phyloP scores from a whole-genome alignment of 2,797 vertebrate genomes.

The Sebastes oblongus region DNA sequence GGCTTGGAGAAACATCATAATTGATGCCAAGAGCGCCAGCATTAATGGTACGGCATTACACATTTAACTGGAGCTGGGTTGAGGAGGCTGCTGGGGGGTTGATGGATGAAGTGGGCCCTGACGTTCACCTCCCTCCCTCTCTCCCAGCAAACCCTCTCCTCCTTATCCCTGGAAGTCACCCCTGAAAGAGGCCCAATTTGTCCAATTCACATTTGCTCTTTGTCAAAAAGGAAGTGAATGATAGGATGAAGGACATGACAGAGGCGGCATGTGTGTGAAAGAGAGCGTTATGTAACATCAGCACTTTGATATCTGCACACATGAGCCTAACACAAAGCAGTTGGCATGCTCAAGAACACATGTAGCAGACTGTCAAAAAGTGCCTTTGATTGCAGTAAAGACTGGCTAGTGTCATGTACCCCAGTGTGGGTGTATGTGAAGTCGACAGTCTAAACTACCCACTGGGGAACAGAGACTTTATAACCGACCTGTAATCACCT shows the following conservation, averaged over 20 bases:
- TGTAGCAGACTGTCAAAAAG: conserved; percentile 58
- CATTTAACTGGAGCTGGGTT: conserved; percentile 20
- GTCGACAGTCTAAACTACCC: conserved; percentile 38
- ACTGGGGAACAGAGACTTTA: conserved; percentile 33
- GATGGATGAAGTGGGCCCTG: conserved; percentile 56
- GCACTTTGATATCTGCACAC: conserved; percentile 23
- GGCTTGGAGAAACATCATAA: not conserved
- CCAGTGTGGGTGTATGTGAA: conserved; percentile 11
- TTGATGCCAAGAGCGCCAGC: not conserved
- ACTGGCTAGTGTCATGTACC: conserved; percentile 39
- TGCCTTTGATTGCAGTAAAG: conserved; percentile 43
- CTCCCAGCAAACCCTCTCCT: conserved; percentile 22
- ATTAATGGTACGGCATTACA: conserved; percentile 4
- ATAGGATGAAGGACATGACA: conserved; percentile 11
- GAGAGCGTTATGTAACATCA: conserved; percentile 32
- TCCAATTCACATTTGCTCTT: conserved; percentile 60
- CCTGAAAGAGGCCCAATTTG: conserved; percentile 54
- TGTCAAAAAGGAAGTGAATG: conserved; percentile 42
- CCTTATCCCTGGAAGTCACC: conserved; percentile 57
- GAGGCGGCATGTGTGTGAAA: not conserved
- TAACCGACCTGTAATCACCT: conserved; percentile 54
- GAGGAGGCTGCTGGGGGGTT: conserved; percentile 10
- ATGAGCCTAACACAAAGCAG: not conserved
- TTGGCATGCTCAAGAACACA: conserved; percentile 18
- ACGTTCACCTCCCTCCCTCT: not conserved